Conservation (phyloP, 2,888 invertebrate species). For the Coremacera marginata region DNA sequence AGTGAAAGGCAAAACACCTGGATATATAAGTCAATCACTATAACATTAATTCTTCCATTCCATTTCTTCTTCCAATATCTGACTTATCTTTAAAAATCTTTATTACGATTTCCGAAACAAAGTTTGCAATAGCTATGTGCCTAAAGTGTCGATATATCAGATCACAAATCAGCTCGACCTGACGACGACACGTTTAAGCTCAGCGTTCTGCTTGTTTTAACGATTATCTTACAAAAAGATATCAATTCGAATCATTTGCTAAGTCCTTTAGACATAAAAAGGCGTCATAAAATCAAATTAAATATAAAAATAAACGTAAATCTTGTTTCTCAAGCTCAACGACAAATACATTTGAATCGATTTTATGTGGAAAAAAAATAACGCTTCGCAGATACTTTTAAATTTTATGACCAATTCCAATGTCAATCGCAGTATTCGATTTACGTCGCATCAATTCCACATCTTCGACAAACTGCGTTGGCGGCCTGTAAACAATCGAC, state of each 20-base stretch:
- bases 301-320: background rate
- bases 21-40: too few relatives aligned
- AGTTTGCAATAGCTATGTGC: too few relatives aligned
- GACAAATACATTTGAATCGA: background rate
- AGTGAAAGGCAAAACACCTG: too few relatives aligned
- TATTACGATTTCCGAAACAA: too few relatives aligned
- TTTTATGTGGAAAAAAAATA: background rate
- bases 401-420: background rate
- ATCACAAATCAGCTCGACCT: too few relatives aligned
- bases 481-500: background rate
- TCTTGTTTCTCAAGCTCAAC: background rate
- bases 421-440: background rate
- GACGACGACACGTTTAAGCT: too few relatives aligned
- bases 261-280: background rate
- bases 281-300: conserved; percentile 1
- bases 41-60: too few relatives aligned
- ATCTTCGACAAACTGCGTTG: background rate
- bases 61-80: too few relatives aligned
- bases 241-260: background rate
- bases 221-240: background rate
- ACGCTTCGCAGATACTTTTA: background rate
- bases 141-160: too few relatives aligned
- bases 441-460: conserved; percentile 6
- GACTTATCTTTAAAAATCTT: too few relatives aligned
- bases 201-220: too few relatives aligned